Evolutionary conservation across 2,797 vertebrate genomes (phyloP), one percentile per base, ranked within the genome.

Genomic region (Paratrypauchen microcephalus): DNA sequence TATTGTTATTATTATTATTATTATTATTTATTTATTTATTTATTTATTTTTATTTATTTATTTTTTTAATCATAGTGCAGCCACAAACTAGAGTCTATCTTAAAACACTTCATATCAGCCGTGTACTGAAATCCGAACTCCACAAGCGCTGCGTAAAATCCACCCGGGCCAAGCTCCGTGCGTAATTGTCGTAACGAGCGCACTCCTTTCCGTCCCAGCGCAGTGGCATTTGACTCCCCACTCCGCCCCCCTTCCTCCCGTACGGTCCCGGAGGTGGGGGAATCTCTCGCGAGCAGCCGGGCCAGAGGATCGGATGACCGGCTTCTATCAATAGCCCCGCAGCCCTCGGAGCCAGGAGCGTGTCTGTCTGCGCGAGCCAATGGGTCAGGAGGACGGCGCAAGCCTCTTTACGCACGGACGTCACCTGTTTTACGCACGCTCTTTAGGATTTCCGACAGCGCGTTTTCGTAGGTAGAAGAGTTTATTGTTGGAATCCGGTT

Each of bases 221-320:
- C 77, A 76, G 76, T 77, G 78, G 72, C 50, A 47, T 32, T 32
- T 74, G 83, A 85, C 83, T 75, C 78, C 80, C 61, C 73, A 6
- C 32, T 69, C 81, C n/a, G n/a, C n/a, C n/a, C n/a, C n/a, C n/a
- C n/a, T n/a, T n/a, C 79, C 76, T 77, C 12, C 45, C 12, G 45
- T 4, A 1, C 45, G 45, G 15, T 47, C 32, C 32, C 7, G 32
- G 32, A 36, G 32, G 32, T 68, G 79, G 16, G 77, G 32, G 77
- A 66, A 54, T 45, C 41, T 45, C 13, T 45, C 41, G 0, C 32
- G 13, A 45, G 41, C 41, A 45, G 41, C 41, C 41, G 41, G 41
- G 13, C 12, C 41, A 45, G 41, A 45, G 50, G 50, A n/a, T 52
- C 50, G 21, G 2, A 52, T 52, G 19, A 21, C 50, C 21, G 16